These are phyloP conservation scores for Parotocinclus haroldoi DNA, from an alignment of 2,797 vertebrate species.

Conservation along the genomic window DNA sequence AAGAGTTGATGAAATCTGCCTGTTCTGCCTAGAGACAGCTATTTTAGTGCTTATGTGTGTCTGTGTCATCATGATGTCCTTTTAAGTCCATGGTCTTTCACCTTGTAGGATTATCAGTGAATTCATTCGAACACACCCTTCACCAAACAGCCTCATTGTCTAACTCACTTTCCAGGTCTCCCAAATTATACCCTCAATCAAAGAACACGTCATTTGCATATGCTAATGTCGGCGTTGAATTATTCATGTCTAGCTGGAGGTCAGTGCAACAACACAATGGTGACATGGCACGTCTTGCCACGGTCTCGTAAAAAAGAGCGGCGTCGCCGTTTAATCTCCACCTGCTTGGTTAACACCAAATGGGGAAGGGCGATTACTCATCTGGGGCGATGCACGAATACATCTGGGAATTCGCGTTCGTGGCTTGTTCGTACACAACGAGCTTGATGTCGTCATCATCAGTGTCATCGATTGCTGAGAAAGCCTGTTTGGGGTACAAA, in stretches of 20 bases:
- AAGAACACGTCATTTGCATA: conserved; percentile 35
- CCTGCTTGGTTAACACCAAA: conserved; percentile 18
- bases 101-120: conserved; percentile 23
- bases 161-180: conserved; percentile 34
- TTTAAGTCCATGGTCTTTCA: conserved; percentile 22
- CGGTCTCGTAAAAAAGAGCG: conserved; percentile 25
- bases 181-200: conserved; percentile 35
- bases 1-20: not conserved
- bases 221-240: conserved; percentile 33
- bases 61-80: not conserved
- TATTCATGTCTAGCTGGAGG: conserved; percentile 44
- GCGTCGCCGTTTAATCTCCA: conserved; percentile 25
- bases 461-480: not conserved
- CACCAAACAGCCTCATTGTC: conserved; percentile 28
- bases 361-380: not conserved
- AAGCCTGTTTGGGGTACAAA: too few species aligned
- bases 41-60: conserved; percentile 9
- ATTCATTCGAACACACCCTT: conserved; percentile 29
- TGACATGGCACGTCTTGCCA: conserved; percentile 22
- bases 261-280: conserved; percentile 31
- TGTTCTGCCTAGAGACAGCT: not conserved
- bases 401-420: too few species aligned
- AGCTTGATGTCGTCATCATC: not conserved
- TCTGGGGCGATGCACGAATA: too few species aligned
- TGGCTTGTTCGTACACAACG: not conserved